phyloP scores from a whole-genome alignment of 2,113 vertebrate species.

The Thamnophis sirtalis region DNA sequence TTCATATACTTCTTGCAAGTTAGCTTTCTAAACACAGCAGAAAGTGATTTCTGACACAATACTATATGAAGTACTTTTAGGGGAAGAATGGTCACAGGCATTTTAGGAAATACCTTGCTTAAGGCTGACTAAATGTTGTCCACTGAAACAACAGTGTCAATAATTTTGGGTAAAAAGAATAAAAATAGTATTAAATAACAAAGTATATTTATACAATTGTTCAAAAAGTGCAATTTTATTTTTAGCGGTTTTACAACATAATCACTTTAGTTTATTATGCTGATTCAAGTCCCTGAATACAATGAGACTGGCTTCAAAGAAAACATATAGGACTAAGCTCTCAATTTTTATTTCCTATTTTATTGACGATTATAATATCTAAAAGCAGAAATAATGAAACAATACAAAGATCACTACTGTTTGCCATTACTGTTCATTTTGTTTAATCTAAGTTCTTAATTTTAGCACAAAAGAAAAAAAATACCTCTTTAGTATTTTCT shows the following conservation, averaged over 20 bases:
- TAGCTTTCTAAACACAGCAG: neutral
- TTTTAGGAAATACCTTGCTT: neutral
- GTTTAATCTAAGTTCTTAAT: slow-evolving; percentile 5
- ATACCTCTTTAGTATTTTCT: slow-evolving; percentile 94
- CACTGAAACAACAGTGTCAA: neutral
- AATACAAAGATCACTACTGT: neutral
- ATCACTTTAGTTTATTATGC: neutral
- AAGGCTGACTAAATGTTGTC: neutral
- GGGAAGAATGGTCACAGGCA: no score
- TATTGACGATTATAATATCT: neutral
- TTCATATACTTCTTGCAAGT: neutral
- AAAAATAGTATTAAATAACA: neutral
- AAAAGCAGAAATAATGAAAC: neutral
- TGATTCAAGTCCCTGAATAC: neutral
- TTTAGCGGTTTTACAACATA: neutral
- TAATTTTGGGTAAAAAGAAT: neutral
- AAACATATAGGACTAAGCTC: neutral
- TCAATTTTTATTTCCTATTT: neutral
- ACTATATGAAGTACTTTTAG: neutral
- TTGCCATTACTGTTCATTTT: neutral
- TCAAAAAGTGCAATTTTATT: neutral
- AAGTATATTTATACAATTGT: neutral
- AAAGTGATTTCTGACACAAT: neutral
- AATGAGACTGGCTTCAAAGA: neutral
- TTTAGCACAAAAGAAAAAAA: neutral